Evolutionary conservation across 64 coral and sea anemone genomes (phyloP).

Genomic region (Montipora foliosa): DNA sequence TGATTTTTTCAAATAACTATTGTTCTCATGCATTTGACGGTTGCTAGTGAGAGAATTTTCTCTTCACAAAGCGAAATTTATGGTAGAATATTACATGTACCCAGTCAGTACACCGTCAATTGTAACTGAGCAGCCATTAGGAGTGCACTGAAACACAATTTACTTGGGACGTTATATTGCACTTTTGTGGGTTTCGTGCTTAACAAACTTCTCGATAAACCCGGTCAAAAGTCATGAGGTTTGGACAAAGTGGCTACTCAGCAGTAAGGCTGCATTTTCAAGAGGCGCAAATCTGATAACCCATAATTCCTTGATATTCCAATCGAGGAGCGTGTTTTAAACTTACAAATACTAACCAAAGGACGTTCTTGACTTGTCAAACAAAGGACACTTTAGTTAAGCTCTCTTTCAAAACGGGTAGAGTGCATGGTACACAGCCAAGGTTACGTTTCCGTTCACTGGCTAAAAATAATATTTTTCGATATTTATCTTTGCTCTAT

Average conservation of each 20-base stretch:
- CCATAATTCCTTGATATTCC: background rate
- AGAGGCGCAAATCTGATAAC: slow-evolving; percentile 32
- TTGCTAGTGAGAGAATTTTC: too few relatives aligned
- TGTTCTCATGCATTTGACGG: too few relatives aligned
- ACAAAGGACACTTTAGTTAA: slow-evolving; percentile 28
- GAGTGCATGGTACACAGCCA: background rate
- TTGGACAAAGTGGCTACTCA: background rate
- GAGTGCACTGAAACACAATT: background rate
- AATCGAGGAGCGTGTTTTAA: slow-evolving; percentile 24
- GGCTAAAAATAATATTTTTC: slow-evolving; percentile 12
- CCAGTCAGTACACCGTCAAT: background rate
- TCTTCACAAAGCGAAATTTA: too few relatives aligned
- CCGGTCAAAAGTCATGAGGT: slow-evolving; percentile 30
- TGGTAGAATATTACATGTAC: too few relatives aligned
- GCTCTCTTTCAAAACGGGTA: background rate
- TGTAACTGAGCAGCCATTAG: background rate
- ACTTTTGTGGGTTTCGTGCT: slow-evolving; percentile 16
- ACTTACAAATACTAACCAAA: background rate
- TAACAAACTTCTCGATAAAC: slow-evolving; percentile 20
- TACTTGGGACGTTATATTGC: background rate
- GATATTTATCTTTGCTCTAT: slow-evolving; percentile 16
- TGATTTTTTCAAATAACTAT: too few relatives aligned
- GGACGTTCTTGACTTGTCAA: slow-evolving; percentile 31
- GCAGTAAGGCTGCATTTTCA: background rate
- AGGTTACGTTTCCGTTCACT: background rate